A percentile compares a stretch with the other conserved stretches of the same genome.
Conservation (phyloP, 2,888 invertebrate genomes). For the Synergus laeviventris region DNA sequence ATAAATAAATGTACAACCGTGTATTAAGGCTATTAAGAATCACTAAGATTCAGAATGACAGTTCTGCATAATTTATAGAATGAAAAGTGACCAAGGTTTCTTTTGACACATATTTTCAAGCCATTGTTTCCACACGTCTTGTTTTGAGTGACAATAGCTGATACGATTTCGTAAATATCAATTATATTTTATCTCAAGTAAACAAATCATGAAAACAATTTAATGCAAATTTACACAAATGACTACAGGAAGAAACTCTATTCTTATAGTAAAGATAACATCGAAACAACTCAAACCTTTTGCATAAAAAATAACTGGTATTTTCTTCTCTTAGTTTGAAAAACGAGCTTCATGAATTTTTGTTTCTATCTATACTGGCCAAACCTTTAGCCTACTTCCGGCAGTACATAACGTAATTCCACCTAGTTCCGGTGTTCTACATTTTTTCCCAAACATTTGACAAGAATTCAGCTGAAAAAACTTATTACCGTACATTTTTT, state of each 20-base stretch:
- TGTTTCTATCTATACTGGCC: not conserved
- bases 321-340: too few relatives aligned
- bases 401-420: not conserved
- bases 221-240: not conserved
- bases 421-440: slow-evolving; percentile 11
- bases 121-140: not conserved
- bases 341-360: not conserved
- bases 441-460: not conserved
- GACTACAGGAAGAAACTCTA: not conserved
- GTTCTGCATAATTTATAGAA: slow-evolving; percentile 4
- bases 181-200: not conserved
- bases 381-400: not conserved
- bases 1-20: not conserved
- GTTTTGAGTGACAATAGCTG: not conserved
- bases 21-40: not conserved
- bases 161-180: not conserved
- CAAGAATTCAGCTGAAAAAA: not conserved
- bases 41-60: not conserved
- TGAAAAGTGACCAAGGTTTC: not conserved
- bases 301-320: too few relatives aligned
- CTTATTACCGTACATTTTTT: not conserved
- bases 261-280: not conserved
- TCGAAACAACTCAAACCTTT: not conserved
- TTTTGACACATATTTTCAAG: not conserved
- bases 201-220: not conserved